These are phyloP conservation scores for Otus sunia DNA, from an alignment of 2,113 vertebrate species.

Conservation along the genomic window DNA sequence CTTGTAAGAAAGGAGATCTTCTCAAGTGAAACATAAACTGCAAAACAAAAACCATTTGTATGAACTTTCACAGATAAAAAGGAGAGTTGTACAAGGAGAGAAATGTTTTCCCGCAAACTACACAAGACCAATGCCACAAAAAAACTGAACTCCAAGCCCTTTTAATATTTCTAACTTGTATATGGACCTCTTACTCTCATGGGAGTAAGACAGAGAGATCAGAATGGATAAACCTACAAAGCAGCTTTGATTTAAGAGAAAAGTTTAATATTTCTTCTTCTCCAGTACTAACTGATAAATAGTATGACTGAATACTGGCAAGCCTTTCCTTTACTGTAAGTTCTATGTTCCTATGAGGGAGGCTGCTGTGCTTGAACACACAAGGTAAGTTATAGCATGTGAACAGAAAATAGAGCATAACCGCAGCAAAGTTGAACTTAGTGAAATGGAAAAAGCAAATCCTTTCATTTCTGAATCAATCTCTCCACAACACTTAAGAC, in stretches of 20 bases:
- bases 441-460: not conserved
- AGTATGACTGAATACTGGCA: not conserved
- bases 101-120: not conserved
- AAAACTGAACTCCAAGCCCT: not conserved
- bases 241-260: not conserved
- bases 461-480: not conserved
- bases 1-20: conserved; percentile 96
- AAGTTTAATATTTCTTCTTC: not conserved
- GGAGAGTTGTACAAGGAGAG: not conserved
- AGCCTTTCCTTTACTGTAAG: not conserved
- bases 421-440: not conserved
- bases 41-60: conserved; percentile 37
- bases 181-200: not conserved
- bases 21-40: conserved; percentile 99
- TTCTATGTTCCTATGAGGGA: not conserved
- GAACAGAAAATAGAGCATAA: not conserved
- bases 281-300: not conserved
- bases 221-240: not conserved
- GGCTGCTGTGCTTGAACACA: not conserved
- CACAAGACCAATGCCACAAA: not conserved
- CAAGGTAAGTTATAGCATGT: accelerated
- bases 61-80: not conserved
- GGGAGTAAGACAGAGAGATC: not conserved
- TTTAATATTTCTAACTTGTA: not conserved
- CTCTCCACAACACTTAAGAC: not conserved